These are phyloP conservation scores for Paedocypris micromegethes DNA, from an alignment of 2,797 vertebrate species.

Conservation along the genomic window DNA sequence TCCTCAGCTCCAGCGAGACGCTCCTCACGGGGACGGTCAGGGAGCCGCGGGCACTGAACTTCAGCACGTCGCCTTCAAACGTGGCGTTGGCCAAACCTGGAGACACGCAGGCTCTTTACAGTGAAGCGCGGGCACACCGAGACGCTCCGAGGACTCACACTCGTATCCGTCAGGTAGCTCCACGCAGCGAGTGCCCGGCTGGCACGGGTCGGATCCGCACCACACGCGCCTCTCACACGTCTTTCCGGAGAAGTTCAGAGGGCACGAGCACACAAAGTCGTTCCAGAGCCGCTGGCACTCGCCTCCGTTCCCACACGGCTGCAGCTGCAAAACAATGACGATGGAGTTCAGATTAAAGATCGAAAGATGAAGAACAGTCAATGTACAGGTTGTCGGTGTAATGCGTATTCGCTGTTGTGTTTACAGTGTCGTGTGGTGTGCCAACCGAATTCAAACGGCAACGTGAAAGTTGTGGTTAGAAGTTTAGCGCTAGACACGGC, in stretches of 20 bases:
- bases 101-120: neutral
- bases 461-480: too few relatives aligned
- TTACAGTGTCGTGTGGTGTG: too few relatives aligned
- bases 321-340: conserved; percentile 54
- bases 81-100: conserved; percentile 82
- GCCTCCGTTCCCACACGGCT: conserved; percentile 83
- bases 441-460: too few relatives aligned
- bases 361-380: neutral
- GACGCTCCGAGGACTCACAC: conserved; percentile 69
- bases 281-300: conserved; percentile 86
- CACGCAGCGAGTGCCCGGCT: conserved; percentile 67
- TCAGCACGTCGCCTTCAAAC: conserved; percentile 70
- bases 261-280: conserved; percentile 84
- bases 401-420: too few relatives aligned
- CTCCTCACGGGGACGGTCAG: conserved; percentile 61
- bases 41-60: conserved; percentile 69
- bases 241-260: conserved; percentile 76
- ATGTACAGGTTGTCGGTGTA: neutral
- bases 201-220: conserved; percentile 81
- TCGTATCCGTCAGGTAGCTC: conserved; percentile 85
- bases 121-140: too few relatives aligned
- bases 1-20: conserved; percentile 77
- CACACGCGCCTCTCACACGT: conserved; percentile 80
- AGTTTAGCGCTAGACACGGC: too few relatives aligned
- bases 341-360: neutral